Percentiles rank a stretch among this genome's conserved stretches.
Evolutionary conservation across 2,113 vertebrate species (phyloP).

Genomic region (Alectura lathami): DNA sequence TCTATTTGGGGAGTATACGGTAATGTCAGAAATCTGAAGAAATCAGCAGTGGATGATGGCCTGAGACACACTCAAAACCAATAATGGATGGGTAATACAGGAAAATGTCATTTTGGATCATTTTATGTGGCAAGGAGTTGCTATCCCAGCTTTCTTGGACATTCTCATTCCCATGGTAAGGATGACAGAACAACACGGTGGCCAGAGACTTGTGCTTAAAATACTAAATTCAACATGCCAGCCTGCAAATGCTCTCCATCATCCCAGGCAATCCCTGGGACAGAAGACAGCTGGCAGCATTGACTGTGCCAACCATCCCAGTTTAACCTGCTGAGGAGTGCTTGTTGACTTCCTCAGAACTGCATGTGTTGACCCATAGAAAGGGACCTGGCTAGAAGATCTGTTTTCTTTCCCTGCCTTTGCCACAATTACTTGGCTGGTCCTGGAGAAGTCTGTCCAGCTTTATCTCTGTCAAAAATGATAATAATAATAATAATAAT

Average conservation of each 20-base stretch:
- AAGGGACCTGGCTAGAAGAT: background rate
- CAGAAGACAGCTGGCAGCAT: accelerated
- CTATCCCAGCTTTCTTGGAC: background rate
- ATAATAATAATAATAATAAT: no score
- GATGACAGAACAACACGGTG: background rate
- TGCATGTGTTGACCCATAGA: background rate
- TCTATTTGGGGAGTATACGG: background rate
- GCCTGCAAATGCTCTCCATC: accelerated
- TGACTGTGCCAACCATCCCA: background rate
- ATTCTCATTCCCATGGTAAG: background rate
- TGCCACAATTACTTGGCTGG: background rate
- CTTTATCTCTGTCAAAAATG: background rate
- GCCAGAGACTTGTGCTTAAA: background rate
- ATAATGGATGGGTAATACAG: background rate
- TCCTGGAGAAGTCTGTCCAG: background rate
- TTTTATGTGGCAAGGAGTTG: background rate
- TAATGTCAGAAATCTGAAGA: background rate
- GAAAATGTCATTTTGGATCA: background rate
- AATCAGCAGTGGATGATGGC: background rate
- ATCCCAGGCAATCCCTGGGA: background rate
- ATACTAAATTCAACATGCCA: background rate
- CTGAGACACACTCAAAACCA: background rate
- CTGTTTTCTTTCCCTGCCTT: background rate
- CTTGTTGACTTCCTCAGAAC: background rate
- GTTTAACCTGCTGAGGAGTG: background rate